These are phyloP conservation scores for Protobothrops mucrosquamatus DNA, from an alignment of 2,113 vertebrate genomes.

Conservation along the genomic window DNA sequence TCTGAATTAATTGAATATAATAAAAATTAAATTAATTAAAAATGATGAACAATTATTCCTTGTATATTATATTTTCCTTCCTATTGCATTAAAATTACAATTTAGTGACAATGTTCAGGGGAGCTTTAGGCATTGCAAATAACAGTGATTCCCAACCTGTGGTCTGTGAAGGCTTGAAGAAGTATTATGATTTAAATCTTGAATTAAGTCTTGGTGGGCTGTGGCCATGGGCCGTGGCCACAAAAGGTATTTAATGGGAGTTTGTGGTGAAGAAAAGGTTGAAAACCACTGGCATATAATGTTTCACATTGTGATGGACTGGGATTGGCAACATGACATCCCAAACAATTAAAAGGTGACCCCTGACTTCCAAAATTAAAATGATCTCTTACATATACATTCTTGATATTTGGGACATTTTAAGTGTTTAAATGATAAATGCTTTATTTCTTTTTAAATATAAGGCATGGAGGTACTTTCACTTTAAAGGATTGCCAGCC, in stretches of 20 bases:
- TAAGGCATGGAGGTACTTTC: neutral
- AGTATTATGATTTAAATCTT: neutral
- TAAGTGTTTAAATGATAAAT: neutral
- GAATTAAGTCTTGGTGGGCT: neutral
- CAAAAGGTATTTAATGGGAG: neutral
- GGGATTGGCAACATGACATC: neutral
- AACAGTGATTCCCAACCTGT: neutral
- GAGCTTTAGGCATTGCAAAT: neutral
- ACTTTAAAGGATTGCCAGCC: neutral
- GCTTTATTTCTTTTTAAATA: neutral
- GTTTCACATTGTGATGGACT: neutral
- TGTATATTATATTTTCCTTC: neutral
- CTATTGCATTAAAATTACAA: neutral
- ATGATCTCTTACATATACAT: neutral
- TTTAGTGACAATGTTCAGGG: neutral
- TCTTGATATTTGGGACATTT: neutral
- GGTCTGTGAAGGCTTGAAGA: neutral
- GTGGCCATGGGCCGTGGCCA: no score
- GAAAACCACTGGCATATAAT: neutral
- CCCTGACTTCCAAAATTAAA: neutral
- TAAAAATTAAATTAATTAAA: neutral
- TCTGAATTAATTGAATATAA: neutral
- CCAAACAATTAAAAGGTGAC: neutral
- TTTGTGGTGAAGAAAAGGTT: neutral
- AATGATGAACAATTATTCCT: neutral